These are phyloP conservation scores for Habroteleia sp. DNA, from an alignment of 2,888 invertebrate genomes.

Conservation along the genomic window DNA sequence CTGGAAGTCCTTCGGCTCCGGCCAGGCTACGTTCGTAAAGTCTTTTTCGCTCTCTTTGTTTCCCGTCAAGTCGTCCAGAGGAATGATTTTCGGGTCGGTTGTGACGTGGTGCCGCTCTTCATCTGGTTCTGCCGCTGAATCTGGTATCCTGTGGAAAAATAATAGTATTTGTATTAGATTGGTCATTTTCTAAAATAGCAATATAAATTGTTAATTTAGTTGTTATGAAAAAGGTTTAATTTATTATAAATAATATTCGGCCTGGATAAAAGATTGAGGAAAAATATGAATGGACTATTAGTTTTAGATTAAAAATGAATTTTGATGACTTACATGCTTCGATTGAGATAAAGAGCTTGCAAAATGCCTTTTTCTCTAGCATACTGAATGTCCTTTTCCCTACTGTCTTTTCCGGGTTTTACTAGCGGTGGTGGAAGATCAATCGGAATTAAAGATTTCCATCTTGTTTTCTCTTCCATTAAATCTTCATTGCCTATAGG, in stretches of 20 bases:
- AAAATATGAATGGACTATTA: too few relatives aligned
- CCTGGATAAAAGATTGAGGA: too few relatives aligned
- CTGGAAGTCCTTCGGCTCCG: constrained; percentile 90
- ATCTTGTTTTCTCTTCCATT: constrained; percentile 91
- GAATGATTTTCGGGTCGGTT: constrained; percentile 91
- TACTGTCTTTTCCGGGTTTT: constrained; percentile 89
- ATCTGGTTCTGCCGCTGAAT: constrained; percentile 93
- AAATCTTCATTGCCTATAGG: constrained; percentile 84
- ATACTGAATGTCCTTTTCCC: constrained; percentile 93
- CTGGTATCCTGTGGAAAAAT: constrained; percentile 85
- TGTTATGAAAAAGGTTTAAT: too few relatives aligned
- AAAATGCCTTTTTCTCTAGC: constrained; percentile 92
- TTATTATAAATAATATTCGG: too few relatives aligned
- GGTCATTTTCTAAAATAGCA: too few relatives aligned
- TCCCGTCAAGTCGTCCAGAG: constrained; percentile 93
- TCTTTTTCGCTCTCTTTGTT: constrained; percentile 91
- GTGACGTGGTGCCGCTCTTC: constrained; percentile 88
- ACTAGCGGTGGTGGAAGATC: constrained; percentile 86
- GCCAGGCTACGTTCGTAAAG: constrained; percentile 90
- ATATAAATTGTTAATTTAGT: too few relatives aligned
- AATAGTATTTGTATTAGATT: too few relatives aligned
- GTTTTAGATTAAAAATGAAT: too few relatives aligned
- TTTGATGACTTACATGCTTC: constrained; percentile 85
- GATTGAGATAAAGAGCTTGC: constrained; percentile 90
- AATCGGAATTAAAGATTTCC: constrained; percentile 88